These are phyloP conservation scores for Acleris cristana DNA, from an alignment of 2,888 invertebrate species.

Conservation along the genomic window DNA sequence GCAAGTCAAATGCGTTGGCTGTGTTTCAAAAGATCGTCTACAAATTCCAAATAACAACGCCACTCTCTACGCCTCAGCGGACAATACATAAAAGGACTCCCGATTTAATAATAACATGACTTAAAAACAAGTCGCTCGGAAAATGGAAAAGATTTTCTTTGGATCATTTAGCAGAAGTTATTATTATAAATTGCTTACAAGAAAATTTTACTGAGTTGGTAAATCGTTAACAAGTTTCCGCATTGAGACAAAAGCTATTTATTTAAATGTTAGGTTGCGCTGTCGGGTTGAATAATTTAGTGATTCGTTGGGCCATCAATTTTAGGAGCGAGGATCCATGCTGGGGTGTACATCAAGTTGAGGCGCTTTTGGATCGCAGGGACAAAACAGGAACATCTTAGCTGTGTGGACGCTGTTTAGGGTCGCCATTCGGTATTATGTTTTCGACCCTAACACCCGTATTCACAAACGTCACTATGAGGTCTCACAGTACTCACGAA, in stretches of 20 bases:
- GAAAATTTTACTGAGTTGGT: conserved; percentile 14
- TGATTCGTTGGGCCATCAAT: conserved; percentile 35
- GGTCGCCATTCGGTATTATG: conserved; percentile 88
- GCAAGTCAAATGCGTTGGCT: conserved; percentile 10
- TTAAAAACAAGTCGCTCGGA: conserved; percentile 29
- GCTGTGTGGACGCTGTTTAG: conserved; percentile 88
- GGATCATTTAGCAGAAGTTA: conserved; percentile 21
- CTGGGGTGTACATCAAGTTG: conserved; percentile 90
- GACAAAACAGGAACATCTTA: conserved; percentile 85
- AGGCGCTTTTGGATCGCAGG: conserved; percentile 88
- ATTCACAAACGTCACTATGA: too few relatives aligned
- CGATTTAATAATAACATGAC: conserved; percentile 29
- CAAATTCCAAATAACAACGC: conserved; percentile 27
- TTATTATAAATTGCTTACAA: conserved; percentile 19
- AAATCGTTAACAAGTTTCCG: conserved; percentile 20
- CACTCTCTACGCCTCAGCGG: conserved; percentile 15
- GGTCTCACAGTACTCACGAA: too few relatives aligned
- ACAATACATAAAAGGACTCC: conserved; percentile 29
- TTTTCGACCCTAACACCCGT: conserved; percentile 91
- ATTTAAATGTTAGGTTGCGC: conserved; percentile 17
- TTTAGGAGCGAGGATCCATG: conserved; percentile 76
- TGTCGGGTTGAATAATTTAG: conserved; percentile 30
- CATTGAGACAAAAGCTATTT: conserved; percentile 19
- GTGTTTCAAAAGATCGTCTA: conserved; percentile 35
- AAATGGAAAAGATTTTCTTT: conserved; percentile 29